phyloP scores from a whole-genome alignment of 2,888 invertebrate genomes.

The Drosophila buzzatii region DNA sequence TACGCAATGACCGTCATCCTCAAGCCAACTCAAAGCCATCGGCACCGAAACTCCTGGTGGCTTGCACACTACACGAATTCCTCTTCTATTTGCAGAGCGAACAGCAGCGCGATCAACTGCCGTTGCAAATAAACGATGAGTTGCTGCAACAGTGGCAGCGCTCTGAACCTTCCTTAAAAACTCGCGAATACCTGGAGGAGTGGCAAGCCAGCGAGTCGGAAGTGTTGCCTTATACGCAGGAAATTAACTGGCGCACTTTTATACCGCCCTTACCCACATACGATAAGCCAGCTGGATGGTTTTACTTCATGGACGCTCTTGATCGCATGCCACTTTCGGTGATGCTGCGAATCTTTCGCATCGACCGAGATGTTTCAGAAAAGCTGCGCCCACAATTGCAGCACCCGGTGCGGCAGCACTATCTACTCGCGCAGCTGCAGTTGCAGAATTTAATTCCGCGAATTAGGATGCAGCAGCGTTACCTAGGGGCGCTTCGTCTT shows the following conservation, averaged over 20 bases:
- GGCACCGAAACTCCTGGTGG: conserved; percentile 88
- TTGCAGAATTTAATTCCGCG: conserved; percentile 77
- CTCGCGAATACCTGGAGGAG: conserved; percentile 84
- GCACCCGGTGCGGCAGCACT: conserved; percentile 89
- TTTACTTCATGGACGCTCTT: conserved; percentile 89
- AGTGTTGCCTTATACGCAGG: conserved; percentile 82
- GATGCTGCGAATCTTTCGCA: conserved; percentile 89
- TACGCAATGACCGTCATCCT: conserved; percentile 12
- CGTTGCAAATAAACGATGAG: conserved; percentile 62
- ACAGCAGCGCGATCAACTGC: conserved; percentile 84
- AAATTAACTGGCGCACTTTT: conserved; percentile 90
- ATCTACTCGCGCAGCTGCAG: conserved; percentile 87
- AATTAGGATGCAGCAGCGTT: conserved; percentile 68
- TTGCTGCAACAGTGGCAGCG: conserved; percentile 78
- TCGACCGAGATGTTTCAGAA: conserved; percentile 86
- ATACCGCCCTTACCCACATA: conserved; percentile 89
- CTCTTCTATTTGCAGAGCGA: conserved; percentile 90
- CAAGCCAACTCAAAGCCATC: conserved; percentile 18
- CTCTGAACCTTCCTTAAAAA: conserved; percentile 78
- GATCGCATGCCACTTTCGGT: conserved; percentile 89
- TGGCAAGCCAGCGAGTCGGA: conserved; percentile 85
- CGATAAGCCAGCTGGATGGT: conserved; percentile 89
- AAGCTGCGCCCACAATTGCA: conserved; percentile 87
- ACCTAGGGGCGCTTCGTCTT: conserved; percentile 85
- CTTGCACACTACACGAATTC: conserved; percentile 89